Evolutionary conservation across 1,140 invertebrate genomes (phyloP).

Genomic region (Hirudo medicinalis): DNA sequence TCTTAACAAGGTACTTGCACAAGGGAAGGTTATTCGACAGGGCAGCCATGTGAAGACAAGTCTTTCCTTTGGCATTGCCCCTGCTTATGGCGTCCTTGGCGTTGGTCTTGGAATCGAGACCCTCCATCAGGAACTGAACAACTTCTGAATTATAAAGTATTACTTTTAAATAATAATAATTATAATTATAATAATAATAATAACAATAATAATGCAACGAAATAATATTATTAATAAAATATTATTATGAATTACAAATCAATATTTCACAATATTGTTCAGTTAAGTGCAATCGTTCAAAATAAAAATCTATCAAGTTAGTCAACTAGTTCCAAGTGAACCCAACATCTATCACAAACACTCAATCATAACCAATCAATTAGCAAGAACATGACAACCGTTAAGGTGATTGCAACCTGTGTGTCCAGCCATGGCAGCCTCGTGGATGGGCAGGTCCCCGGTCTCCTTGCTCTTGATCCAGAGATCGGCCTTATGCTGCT

Average conservation of each 20-base stretch:
- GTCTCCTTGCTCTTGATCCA: slow-evolving; percentile 16
- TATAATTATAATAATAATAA: no score
- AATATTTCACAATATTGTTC: no score
- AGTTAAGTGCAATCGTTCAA: no score
- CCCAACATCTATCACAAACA: no score
- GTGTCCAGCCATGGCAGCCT: slow-evolving; percentile 14
- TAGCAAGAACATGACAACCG: no score
- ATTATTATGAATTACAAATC: no score
- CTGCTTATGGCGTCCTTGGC: slow-evolving; percentile 56
- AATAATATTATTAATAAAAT: no score
- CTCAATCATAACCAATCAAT: no score
- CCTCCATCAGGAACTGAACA: slow-evolving; percentile 14
- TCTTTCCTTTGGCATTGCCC: slow-evolving; percentile 79
- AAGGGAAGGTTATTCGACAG: slow-evolving; percentile 84
- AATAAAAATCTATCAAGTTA: no score
- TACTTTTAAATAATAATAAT: no score
- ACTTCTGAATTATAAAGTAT: not conserved
- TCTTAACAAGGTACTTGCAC: slow-evolving; percentile 50
- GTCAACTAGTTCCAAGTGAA: no score
- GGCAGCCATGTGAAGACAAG: slow-evolving; percentile 81
- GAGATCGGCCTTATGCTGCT: not conserved
- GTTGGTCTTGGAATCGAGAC: not conserved
- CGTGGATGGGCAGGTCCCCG: slow-evolving; percentile 14
- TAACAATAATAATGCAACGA: no score
- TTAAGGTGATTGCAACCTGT: not conserved